Conservation (phyloP, 2,113 vertebrate species). For the Trinectes maculatus region DNA sequence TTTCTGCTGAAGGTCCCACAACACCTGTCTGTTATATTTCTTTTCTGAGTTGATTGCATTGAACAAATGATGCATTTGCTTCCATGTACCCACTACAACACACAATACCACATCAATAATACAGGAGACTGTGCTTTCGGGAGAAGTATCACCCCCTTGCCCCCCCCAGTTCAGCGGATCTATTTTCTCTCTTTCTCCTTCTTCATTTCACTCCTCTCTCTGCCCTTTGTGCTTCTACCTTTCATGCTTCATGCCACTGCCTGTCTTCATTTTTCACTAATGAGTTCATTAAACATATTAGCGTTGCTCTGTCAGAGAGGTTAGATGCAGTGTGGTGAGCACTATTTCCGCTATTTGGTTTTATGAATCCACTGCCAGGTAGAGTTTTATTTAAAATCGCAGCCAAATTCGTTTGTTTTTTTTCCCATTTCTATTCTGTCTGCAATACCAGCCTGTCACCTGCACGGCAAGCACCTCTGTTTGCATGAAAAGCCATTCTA, state of each 20-base stretch:
- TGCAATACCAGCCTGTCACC: conserved; percentile 69
- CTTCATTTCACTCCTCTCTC: conserved; percentile 2
- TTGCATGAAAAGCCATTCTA: conserved; percentile 78
- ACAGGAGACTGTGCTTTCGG: conserved; percentile 31
- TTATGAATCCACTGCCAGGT: conserved; percentile 52
- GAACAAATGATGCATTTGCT: conserved; percentile 23
- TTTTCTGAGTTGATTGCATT: conserved; percentile 17
- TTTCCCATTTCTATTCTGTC: conserved; percentile 59
- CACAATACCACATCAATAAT: conserved; percentile 52
- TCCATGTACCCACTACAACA: conserved; percentile 20
- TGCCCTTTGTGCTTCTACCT: conserved; percentile 55
- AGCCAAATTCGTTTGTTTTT: conserved; percentile 49
- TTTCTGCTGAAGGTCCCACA: conserved; percentile 5
- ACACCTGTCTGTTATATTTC: conserved; percentile 24
- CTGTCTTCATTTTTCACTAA: conserved; percentile 79
- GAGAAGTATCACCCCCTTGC: background rate
- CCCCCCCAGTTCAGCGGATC: conserved; percentile 8
- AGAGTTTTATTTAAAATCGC: conserved; percentile 70
- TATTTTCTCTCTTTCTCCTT: conserved; percentile 4
- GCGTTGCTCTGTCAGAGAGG: conserved; percentile 67
- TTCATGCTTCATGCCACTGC: conserved; percentile 58
- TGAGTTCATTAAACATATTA: conserved; percentile 79
- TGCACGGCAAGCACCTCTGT: conserved; percentile 67
- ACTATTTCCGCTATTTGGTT: conserved; percentile 41
- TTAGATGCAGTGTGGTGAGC: conserved; percentile 46